These are phyloP conservation scores for Lutjanus argentimaculatus DNA, from an alignment of 2,797 vertebrate species.

Conservation along the genomic window DNA sequence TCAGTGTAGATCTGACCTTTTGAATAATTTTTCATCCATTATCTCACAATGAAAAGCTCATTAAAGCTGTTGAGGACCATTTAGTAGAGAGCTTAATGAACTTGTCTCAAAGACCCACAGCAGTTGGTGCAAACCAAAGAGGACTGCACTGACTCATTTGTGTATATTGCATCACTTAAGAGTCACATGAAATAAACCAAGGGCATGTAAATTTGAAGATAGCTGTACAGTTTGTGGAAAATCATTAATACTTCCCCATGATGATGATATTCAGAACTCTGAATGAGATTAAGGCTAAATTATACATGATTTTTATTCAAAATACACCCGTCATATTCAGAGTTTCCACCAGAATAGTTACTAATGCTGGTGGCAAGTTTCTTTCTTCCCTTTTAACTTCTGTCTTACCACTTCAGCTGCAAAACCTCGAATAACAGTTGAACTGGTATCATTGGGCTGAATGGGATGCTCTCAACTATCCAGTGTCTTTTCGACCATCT, in stretches of 20 bases:
- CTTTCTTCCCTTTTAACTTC: too few relatives aligned
- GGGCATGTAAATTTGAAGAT: constrained; percentile 17
- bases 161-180: constrained; percentile 10
- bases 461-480: too few relatives aligned
- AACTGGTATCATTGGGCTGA: too few relatives aligned
- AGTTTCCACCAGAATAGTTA: too few relatives aligned
- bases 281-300: background rate
- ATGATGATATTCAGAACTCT: background rate
- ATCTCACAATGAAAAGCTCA: constrained; percentile 60
- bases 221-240: background rate
- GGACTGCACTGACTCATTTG: background rate
- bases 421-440: too few relatives aligned
- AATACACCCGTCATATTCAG: background rate
- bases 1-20: constrained; percentile 61
- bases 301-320: background rate
- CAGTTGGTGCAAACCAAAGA: constrained; percentile 23
- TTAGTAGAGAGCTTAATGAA: constrained; percentile 52
- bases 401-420: too few relatives aligned
- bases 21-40: constrained; percentile 49
- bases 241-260: background rate
- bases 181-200: constrained; percentile 22
- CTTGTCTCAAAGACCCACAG: constrained; percentile 35
- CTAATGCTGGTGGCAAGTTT: too few relatives aligned
- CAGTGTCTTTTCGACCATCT: too few relatives aligned
- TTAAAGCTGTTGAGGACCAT: constrained; percentile 58